Evolutionary conservation across 30 jellyfish, hydroid and myxozoan species (phyloP).

Genomic region (Chrysaora quinquecirrha): DNA sequence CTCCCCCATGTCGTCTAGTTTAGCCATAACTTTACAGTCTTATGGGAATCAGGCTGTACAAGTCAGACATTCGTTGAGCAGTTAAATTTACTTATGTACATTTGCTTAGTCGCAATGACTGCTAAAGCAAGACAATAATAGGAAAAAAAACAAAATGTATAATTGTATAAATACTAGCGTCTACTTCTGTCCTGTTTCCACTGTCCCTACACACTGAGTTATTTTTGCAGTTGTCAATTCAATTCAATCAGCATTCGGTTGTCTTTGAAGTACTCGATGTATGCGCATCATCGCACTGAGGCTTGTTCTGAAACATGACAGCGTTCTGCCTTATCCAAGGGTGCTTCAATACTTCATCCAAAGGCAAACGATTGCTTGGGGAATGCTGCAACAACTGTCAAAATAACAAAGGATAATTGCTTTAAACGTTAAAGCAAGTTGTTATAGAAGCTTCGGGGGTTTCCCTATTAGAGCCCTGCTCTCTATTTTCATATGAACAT

Average conservation of each 20-base stretch:
- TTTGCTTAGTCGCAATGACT: not conserved
- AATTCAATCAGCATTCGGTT: no score
- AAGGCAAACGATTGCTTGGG: constrained; percentile 85
- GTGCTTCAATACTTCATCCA: constrained; percentile 80
- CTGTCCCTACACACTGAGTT: no score
- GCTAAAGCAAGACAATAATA: not conserved
- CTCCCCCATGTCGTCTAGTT: no score
- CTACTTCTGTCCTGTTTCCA: not conserved
- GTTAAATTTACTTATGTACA: not conserved
- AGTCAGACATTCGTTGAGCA: not conserved
- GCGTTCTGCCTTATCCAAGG: constrained; percentile 90
- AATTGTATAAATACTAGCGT: not conserved
- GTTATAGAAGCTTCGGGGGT: no score
- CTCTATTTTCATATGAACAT: no score
- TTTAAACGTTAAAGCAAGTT: not conserved
- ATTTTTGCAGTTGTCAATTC: no score
- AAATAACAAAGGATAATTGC: not conserved
- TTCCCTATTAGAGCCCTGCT: no score
- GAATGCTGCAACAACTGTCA: constrained; percentile 76
- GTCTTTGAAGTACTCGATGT: no score
- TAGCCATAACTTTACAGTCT: no score
- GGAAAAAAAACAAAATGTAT: not conserved
- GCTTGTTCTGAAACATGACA: constrained; percentile 28
- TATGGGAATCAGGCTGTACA: no score
- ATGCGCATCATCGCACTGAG: not conserved